Evolutionary conservation across 2,113 vertebrate genomes (phyloP).

Genomic region (Campylomormyrus tamandua): DNA sequence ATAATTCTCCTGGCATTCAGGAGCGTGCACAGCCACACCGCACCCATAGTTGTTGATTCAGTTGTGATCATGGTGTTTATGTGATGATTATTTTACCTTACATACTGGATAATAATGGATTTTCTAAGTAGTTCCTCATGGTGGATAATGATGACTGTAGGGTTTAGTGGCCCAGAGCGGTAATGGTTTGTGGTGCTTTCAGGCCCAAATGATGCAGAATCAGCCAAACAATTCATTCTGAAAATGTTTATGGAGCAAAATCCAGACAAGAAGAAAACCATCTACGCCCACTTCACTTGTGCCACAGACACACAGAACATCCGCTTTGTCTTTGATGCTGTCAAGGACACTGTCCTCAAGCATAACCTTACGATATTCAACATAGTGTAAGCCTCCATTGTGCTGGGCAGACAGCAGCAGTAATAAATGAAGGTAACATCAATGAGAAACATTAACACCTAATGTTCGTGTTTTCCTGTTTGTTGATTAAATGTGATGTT

Average conservation of each 20-base stretch:
- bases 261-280: conserved; percentile 55
- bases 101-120: neutral
- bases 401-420: neutral
- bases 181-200: neutral
- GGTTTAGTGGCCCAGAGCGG: neutral
- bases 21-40: neutral
- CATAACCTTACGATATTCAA: conserved; percentile 60
- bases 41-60: neutral
- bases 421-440: neutral
- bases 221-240: conserved; percentile 71
- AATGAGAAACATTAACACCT: neutral
- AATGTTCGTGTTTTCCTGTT: neutral
- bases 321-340: conserved; percentile 64
- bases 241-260: conserved; percentile 65
- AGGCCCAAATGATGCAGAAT: conserved; percentile 64
- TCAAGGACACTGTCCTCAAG: conserved; percentile 70
- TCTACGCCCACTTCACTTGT: conserved; percentile 76
- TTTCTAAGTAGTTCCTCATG: neutral
- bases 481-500: neutral
- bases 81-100: neutral
- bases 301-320: conserved; percentile 81
- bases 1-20: neutral
- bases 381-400: conserved; percentile 42
- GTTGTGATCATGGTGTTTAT: neutral
- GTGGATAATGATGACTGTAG: neutral